Conservation (phyloP, 2,797 vertebrate genomes). For the Sternarchorhynchus goeldii region DNA sequence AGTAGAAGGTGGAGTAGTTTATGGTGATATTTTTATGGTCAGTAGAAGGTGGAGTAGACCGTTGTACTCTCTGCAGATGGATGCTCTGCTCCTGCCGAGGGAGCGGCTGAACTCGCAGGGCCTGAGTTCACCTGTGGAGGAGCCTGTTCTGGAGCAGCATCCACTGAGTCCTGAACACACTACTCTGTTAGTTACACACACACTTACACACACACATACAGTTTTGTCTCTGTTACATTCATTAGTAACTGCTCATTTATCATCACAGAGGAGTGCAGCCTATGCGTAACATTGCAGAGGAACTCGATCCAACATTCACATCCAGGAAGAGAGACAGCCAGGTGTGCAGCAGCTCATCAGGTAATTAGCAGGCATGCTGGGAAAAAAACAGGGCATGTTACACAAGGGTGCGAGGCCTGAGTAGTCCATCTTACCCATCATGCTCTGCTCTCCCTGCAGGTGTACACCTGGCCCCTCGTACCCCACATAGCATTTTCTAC, state of each 20-base stretch:
- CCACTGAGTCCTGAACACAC: conserved; percentile 62
- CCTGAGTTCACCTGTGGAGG: conserved; percentile 71
- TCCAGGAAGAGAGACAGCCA: conserved; percentile 60
- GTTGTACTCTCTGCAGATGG: conserved; percentile 24
- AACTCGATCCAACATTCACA: conserved; percentile 80
- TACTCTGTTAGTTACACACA: conserved; percentile 59
- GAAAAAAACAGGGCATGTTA: conserved; percentile 49
- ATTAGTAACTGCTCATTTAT: conserved; percentile 1
- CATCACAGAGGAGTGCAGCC: conserved; percentile 66
- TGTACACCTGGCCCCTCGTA: conserved; percentile 58
- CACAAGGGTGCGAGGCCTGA: not conserved
- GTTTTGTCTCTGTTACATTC: not conserved
- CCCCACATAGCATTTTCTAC: conserved; percentile 63
- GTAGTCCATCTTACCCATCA: not conserved
- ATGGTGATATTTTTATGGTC: too few relatives aligned
- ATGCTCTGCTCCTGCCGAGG: conserved; percentile 62
- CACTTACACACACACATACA: conserved; percentile 5
- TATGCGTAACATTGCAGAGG: conserved; percentile 77
- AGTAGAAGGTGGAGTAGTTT: too few relatives aligned
- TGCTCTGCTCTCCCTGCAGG: conserved; percentile 5
- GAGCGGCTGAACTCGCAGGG: conserved; percentile 79
- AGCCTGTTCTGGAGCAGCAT: conserved; percentile 67
- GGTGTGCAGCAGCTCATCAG: conserved; percentile 24
- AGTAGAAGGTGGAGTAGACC: not conserved
- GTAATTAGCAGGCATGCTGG: conserved; percentile 7